phyloP scores from a whole-genome alignment of 2,888 invertebrate species.

The Schrankia costaestrigalis region DNA sequence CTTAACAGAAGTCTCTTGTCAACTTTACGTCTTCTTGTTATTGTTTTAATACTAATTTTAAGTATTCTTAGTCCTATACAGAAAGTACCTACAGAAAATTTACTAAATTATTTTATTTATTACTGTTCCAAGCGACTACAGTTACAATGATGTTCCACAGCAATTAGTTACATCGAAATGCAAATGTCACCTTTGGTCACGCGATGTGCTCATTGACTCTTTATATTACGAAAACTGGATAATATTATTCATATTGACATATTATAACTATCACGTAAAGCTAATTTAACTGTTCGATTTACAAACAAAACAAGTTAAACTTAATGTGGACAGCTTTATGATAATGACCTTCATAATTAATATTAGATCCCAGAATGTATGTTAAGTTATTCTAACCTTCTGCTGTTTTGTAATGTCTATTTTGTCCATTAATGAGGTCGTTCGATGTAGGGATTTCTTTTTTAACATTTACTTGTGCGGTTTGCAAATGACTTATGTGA shows the following conservation, averaged over 20 bases:
- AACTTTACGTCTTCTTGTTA: too few relatives aligned
- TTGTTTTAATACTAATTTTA: too few relatives aligned
- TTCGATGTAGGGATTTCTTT: slow-evolving; percentile 19
- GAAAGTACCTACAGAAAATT: too few relatives aligned
- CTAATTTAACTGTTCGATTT: slow-evolving; percentile 12
- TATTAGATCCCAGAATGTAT: slow-evolving; percentile 29
- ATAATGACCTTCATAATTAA: slow-evolving; percentile 35
- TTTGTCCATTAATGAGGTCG: slow-evolving; percentile 30
- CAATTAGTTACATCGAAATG: slow-evolving; percentile 55
- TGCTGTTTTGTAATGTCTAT: slow-evolving; percentile 37
- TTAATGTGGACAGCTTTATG: slow-evolving; percentile 10
- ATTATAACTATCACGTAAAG: too few relatives aligned
- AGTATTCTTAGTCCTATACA: too few relatives aligned
- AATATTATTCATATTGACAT: too few relatives aligned
- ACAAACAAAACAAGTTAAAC: slow-evolving; percentile 5
- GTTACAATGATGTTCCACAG: slow-evolving; percentile 42
- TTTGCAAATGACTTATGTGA: neutral
- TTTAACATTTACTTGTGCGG: slow-evolving; percentile 32
- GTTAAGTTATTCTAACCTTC: slow-evolving; percentile 43
- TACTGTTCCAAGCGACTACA: slow-evolving; percentile 19
- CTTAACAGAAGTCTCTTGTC: too few relatives aligned
- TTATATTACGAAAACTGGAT: too few relatives aligned
- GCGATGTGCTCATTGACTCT: slow-evolving; percentile 40
- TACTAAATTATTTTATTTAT: slow-evolving; percentile 23
- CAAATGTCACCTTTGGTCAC: slow-evolving; percentile 51